phyloP scores from a whole-genome alignment of 2,888 invertebrate genomes.

The Scaptomyza cyrtandrae region DNA sequence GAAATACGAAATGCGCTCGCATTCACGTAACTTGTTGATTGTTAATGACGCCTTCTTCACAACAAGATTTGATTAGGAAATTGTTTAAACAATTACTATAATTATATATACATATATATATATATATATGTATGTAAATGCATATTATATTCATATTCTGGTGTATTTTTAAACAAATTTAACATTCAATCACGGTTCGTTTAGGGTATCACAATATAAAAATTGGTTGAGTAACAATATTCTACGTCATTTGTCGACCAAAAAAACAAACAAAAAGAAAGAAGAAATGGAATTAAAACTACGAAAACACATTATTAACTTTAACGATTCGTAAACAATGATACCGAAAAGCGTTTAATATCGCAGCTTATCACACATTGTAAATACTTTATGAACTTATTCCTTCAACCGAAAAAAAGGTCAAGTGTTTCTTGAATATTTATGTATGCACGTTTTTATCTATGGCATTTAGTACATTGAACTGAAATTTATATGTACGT shows the following conservation, averaged over 20 bases:
- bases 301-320: slow-evolving; percentile 4
- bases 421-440: slow-evolving; percentile 2
- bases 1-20: neutral
- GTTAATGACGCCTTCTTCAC: slow-evolving; percentile 21
- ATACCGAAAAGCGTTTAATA: slow-evolving; percentile 15
- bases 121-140: slow-evolving; percentile 10
- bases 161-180: slow-evolving; percentile 22
- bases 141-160: neutral
- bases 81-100: slow-evolving; percentile 39
- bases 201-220: slow-evolving; percentile 54
- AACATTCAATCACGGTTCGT: slow-evolving; percentile 51
- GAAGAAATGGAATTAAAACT: slow-evolving; percentile 1
- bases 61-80: slow-evolving; percentile 42
- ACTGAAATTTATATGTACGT: slow-evolving; percentile 17
- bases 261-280: slow-evolving; percentile 1
- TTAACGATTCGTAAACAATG: slow-evolving; percentile 14
- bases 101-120: slow-evolving; percentile 1
- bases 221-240: slow-evolving; percentile 37
- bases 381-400: slow-evolving; percentile 28
- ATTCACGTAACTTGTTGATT: slow-evolving; percentile 55
- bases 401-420: slow-evolving; percentile 6
- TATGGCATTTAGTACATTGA: slow-evolving; percentile 30
- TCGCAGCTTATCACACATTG: slow-evolving; percentile 18
- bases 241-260: slow-evolving; percentile 50
- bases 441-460: neutral